Base-by-base conservation (phyloP, 2,888 invertebrate genomes). In the Erebia epiphron region DNA sequence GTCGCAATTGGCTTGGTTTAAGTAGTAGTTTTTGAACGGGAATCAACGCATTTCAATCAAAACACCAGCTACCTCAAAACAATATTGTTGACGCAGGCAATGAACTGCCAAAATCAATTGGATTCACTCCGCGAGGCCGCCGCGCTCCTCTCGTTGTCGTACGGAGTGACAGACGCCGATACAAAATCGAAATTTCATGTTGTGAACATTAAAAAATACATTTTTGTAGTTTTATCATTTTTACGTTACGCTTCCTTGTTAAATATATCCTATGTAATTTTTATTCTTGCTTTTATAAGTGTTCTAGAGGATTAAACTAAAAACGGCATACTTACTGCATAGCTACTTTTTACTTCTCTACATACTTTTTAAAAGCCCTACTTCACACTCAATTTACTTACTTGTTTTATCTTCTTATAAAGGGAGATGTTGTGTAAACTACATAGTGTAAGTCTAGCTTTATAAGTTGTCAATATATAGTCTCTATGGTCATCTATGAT, bases 71-170 rank as follows among this genome's bases (percentile, higher is more conserved):
- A 62, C 62, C 49, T 68, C 67, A 79, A 82, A 80, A 80, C 83
- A 75, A 73, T 78, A 83, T 86, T 84, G 86, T 89, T 88, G 89
- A 83, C 84, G 83, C 85, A 57, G 75, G 80, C 84, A 87, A 87
- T 86, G 84, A 83, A 86, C 81, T 79, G 81, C 81, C 85, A 80
- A 84, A 86, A 86, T 82, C 88, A 88, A 88, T 89, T 88, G 89
- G 80, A 78, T 62, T 66, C 69, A 74, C 65, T 68, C 68, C 69
- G 69, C 76, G 80, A 80, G 83, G 79, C 81, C 75, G 77, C 61
- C 46, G 8, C 16, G 52, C 5, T 52, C 52, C 16, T 35, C 8
- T 71, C 60, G 66, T 66, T 56, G 69, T 72, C 71, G 61, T 64
- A 60, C 46, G 46, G 52, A 60, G 58, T 68, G 73, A 69, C 73